Percentiles rank a stretch among this genome's conserved stretches.
Conservation (phyloP, 92 coral and sea anemone species). For the Umimayanthus kanabou region DNA sequence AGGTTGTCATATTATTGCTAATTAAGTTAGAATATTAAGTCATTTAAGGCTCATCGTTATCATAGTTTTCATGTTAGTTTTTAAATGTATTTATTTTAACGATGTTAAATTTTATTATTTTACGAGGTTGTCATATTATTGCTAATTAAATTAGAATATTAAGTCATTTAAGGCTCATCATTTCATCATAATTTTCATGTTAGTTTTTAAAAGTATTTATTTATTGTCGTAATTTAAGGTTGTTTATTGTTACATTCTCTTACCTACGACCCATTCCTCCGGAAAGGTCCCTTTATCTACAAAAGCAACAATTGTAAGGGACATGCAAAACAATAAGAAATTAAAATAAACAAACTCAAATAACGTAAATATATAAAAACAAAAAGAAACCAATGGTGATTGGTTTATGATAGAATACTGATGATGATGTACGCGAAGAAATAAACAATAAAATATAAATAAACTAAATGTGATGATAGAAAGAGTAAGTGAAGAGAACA, state of each 20-base stretch:
- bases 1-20: not conserved
- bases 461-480: not conserved
- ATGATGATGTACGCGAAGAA: not conserved
- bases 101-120: not conserved
- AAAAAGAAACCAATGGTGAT: not conserved
- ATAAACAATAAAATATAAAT: not conserved
- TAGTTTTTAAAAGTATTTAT: not conserved
- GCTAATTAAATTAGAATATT: too few relatives aligned
- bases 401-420: not conserved
- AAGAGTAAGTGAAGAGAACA: not conserved
- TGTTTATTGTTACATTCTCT: not conserved
- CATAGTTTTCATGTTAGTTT: not conserved
- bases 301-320: not conserved
- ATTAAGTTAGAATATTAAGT: not conserved
- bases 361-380: not conserved
- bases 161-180: not conserved
- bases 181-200: not conserved
- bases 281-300: conserved; percentile 27
- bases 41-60: not conserved
- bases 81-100: not conserved
- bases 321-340: not conserved
- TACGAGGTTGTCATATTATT: not conserved
- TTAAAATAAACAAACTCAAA: not conserved
- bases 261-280: conserved; percentile 39
- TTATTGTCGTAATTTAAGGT: not conserved